These are phyloP conservation scores for Periophthalmus modestus DNA, from an alignment of 2,113 vertebrate species.

Conservation along the genomic window DNA sequence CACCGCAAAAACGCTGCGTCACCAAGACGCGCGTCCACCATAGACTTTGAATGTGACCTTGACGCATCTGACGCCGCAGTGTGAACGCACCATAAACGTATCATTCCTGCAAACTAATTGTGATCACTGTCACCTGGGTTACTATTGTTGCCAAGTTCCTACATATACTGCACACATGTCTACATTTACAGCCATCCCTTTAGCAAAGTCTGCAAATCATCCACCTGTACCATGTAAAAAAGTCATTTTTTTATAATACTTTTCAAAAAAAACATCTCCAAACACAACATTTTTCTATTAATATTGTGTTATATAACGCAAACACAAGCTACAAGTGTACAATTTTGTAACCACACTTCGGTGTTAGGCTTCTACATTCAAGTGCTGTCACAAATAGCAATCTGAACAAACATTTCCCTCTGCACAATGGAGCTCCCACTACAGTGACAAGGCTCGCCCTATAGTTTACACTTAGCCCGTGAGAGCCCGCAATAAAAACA, in stretches of 20 bases:
- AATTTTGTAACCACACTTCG: constrained; percentile 4
- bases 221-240: neutral
- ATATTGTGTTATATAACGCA: neutral
- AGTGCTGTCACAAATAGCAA: constrained; percentile 15
- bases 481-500: constrained; percentile 65
- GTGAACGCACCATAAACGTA: too few relatives aligned
- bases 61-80: too few relatives aligned
- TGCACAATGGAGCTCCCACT: constrained; percentile 36
- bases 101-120: too few relatives aligned
- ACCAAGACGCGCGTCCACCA: too few relatives aligned
- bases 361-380: constrained; percentile 10
- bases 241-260: neutral
- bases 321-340: constrained; percentile 1
- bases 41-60: too few relatives aligned
- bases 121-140: too few relatives aligned
- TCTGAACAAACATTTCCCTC: constrained; percentile 43
- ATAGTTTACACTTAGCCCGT: constrained; percentile 62
- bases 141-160: too few relatives aligned
- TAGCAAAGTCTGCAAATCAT: neutral
- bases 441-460: constrained; percentile 38
- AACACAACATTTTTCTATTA: constrained; percentile 5
- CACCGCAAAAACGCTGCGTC: too few relatives aligned
- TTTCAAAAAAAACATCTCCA: neutral
- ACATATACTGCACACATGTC: too few relatives aligned
- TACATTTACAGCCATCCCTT: neutral